phyloP scores from a whole-genome alignment of 2,888 invertebrate species.

The Drosophila putrida region DNA sequence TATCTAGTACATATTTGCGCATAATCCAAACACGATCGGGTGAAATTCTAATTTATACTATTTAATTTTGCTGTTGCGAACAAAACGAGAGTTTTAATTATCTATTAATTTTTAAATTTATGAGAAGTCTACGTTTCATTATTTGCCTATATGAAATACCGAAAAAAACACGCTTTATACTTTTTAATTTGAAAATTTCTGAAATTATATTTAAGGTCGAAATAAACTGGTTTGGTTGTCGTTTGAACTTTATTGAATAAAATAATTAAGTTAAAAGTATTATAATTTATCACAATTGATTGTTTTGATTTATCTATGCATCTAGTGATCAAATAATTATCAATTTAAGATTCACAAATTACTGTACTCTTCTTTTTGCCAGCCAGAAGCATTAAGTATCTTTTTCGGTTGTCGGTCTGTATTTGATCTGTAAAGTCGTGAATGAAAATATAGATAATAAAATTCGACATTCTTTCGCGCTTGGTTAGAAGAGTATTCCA shows the following conservation, averaged over 20 bases:
- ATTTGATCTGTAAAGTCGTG: conserved; percentile 28
- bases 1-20: too few species aligned
- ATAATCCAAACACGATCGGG: not conserved
- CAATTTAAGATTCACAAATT: not conserved
- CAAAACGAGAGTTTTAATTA: not conserved
- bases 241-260: not conserved
- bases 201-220: not conserved
- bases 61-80: not conserved
- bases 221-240: conserved; percentile 12
- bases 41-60: not conserved
- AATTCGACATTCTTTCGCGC: conserved; percentile 33
- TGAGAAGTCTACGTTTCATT: too few species aligned
- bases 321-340: not conserved
- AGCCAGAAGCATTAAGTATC: not conserved
- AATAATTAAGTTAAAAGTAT: not conserved
- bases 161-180: conserved; percentile 7
- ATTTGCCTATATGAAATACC: conserved; percentile 4
- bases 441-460: not conserved
- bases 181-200: not conserved
- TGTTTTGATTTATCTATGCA: not conserved
- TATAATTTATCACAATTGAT: not conserved
- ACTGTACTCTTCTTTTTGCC: not conserved
- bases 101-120: not conserved
- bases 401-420: conserved; percentile 34
- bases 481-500: conserved; percentile 19